Conservation (phyloP, 1,140 invertebrate genomes). For the Eriocheir sinensis region DNA sequence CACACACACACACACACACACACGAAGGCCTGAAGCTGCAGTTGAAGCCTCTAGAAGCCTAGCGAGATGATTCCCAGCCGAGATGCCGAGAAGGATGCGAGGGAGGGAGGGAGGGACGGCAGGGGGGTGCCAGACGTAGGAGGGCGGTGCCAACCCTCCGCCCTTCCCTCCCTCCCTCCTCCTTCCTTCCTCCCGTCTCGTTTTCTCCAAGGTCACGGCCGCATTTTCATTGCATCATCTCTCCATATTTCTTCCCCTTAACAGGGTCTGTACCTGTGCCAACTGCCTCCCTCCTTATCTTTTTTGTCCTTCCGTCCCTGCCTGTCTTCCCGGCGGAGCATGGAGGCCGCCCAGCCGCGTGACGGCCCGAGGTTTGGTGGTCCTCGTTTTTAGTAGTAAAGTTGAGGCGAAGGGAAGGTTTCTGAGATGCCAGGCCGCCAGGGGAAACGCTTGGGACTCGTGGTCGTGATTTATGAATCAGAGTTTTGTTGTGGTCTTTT, state of each 20-base stretch:
- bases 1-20: too few relatives aligned
- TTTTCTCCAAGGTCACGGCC: constrained; percentile 5
- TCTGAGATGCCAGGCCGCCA: neutral
- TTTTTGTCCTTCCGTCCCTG: neutral
- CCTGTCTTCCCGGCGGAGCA: neutral
- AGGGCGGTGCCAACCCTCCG: neutral
- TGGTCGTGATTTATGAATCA: neutral
- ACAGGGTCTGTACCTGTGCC: neutral
- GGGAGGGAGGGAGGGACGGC: neutral
- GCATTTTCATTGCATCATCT: neutral
- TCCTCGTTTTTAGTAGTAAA: too few relatives aligned
- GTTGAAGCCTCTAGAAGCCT: neutral
- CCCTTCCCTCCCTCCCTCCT: neutral
- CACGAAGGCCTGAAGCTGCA: too few relatives aligned
- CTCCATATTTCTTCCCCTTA: constrained; percentile 7
- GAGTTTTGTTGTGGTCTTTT: neutral
- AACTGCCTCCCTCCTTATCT: neutral
- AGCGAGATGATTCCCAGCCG: neutral
- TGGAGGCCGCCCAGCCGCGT: neutral
- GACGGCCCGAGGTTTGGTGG: neutral
- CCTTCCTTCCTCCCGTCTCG: neutral
- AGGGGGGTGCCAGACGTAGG: neutral
- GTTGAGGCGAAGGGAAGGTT: neutral
- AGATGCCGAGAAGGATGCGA: too few relatives aligned
- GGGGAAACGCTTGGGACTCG: neutral